Evolutionary conservation across 2,888 invertebrate species (phyloP), one percentile per base, ranked within the genome.

Genomic region (Schizotus pectinicornis): DNA sequence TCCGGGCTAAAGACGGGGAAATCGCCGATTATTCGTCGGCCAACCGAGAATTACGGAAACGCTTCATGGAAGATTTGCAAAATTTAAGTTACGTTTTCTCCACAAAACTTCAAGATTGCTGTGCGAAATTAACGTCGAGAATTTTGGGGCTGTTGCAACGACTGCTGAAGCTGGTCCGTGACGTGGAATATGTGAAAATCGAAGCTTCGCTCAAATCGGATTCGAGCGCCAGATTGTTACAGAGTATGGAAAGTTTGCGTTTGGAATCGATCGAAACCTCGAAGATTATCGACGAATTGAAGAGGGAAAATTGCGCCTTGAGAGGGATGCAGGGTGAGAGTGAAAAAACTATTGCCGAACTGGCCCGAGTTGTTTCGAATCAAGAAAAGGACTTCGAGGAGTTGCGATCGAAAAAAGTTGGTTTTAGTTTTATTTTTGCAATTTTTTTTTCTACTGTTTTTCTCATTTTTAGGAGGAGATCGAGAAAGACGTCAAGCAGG

Each of bases 401-500:
- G 37, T 56, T 76, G n/a, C 66, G 72, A 32, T 64, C 51, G 11
- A 69, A 71, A 63, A 70, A 74, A 50, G 79, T 76, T 67, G 31
- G 11, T 30, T 6, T 34, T 13, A 31, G 7, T 32, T n/a, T n/a
- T 22, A 5, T 22, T 22, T 2, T 2, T 5, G 22, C 22, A 22
- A 22, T 22, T 22, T 22, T 22, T 22, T 22, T 22, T 22, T n/a
- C 33, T 46, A n/a, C n/a, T n/a, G n/a, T 49, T 50, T 1, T 6
- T 38, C n/a, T 41, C 42, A 35, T 30, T 68, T 71, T 56, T 57
- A 79, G 79, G 67, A 63, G 9, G 76, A 76, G 63, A 63, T 78
- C 12, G 70, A 69, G 36, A 64, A 65, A 8, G 79, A 79, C 63
- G 66, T 77, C 6, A 73, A 78, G 61, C 75, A 77, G 59, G 74